phyloP scores from a whole-genome alignment of 2,888 invertebrate genomes.

The Drosophila mercatorum region DNA sequence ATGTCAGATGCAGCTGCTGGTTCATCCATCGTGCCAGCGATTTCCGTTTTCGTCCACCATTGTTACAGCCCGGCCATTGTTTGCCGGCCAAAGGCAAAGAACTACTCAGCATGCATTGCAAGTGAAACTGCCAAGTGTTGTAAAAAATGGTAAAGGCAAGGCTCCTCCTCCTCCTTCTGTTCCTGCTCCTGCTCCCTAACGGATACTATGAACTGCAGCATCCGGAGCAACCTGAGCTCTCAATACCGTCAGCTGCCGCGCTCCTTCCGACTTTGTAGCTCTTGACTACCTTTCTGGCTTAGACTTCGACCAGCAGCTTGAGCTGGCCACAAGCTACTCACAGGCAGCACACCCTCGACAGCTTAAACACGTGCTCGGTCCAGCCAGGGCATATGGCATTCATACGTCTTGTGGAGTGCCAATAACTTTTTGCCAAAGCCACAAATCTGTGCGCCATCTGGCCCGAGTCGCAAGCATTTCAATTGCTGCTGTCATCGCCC shows the following conservation, averaged over 20 bases:
- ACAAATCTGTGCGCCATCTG: constrained; percentile 14
- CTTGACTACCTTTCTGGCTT: constrained; percentile 10
- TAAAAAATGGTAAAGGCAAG: neutral
- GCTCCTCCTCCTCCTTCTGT: no score
- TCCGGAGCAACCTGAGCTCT: neutral
- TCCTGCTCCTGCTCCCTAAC: neutral
- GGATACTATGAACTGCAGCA: constrained; percentile 2
- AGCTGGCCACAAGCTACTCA: neutral
- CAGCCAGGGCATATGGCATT: neutral
- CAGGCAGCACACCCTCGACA: neutral
- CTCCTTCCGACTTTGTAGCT: neutral
- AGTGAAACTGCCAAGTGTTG: constrained; percentile 16
- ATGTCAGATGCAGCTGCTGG: constrained; percentile 57
- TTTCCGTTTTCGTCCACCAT: constrained; percentile 57
- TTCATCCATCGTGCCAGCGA: constrained; percentile 35
- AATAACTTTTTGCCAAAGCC: constrained; percentile 20
- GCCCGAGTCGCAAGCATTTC: neutral
- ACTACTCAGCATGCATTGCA: constrained; percentile 17
- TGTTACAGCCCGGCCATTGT: constrained; percentile 25
- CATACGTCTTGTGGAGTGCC: constrained; percentile 16
- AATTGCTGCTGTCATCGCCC: neutral
- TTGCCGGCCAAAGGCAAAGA: constrained; percentile 21
- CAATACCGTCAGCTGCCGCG: neutral
- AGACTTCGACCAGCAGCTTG: constrained; percentile 7
- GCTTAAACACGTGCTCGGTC: neutral